These are phyloP conservation scores for Zeuzera pyrina DNA, from an alignment of 2,888 invertebrate genomes.

Conservation along the genomic window DNA sequence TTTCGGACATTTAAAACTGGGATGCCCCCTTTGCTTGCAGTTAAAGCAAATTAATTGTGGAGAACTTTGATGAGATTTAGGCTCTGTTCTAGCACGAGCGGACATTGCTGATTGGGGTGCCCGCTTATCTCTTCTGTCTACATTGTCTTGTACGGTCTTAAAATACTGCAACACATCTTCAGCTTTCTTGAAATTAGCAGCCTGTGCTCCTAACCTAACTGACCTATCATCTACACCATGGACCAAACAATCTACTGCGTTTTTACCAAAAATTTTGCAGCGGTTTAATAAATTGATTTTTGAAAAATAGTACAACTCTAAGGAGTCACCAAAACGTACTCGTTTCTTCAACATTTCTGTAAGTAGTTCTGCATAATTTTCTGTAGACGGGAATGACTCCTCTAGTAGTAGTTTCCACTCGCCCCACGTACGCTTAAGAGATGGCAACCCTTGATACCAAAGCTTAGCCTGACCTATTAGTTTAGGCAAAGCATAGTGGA, in stretches of 20 bases:
- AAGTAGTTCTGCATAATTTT: slow-evolving; percentile 12
- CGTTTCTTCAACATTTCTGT: slow-evolving; percentile 11
- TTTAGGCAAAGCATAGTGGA: slow-evolving; percentile 12
- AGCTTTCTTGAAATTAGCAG: slow-evolving; percentile 7
- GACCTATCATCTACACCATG: slow-evolving; percentile 8
- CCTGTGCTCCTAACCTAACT: slow-evolving; percentile 10
- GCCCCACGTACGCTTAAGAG: slow-evolving; percentile 9
- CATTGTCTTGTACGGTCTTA: too few relatives aligned
- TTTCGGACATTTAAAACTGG: too few relatives aligned
- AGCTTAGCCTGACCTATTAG: slow-evolving; percentile 9
- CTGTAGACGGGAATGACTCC: slow-evolving; percentile 13
- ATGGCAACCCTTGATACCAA: slow-evolving; percentile 11
- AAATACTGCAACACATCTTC: slow-evolving; percentile 9
- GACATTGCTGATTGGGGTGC: too few relatives aligned
- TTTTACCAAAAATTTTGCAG: slow-evolving; percentile 10
- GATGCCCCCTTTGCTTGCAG: too few relatives aligned
- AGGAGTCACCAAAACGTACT: slow-evolving; percentile 8
- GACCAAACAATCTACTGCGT: slow-evolving; percentile 10
- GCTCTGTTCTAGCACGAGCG: too few relatives aligned
- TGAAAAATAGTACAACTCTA: slow-evolving; percentile 10
- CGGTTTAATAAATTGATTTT: slow-evolving; percentile 11
- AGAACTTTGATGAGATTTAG: too few relatives aligned
- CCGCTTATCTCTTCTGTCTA: too few relatives aligned
- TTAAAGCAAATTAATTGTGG: too few relatives aligned
- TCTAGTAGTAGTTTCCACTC: slow-evolving; percentile 12